phyloP scores from a whole-genome alignment of 2,113 vertebrate species.

The Spizaetus ornatus region DNA sequence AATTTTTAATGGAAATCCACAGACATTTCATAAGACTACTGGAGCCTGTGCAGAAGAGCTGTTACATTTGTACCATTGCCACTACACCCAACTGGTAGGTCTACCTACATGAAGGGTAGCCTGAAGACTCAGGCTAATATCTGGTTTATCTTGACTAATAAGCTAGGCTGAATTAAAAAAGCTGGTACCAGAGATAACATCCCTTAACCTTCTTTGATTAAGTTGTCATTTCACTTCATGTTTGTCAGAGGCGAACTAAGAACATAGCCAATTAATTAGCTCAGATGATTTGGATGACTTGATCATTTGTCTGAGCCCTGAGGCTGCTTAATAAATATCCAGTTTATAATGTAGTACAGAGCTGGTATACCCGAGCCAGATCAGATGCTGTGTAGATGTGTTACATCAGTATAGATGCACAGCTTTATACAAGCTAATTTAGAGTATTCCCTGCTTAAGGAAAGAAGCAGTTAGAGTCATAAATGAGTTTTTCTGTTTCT shows the following conservation, averaged over 20 bases:
- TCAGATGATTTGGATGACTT: neutral
- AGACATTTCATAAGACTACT: neutral
- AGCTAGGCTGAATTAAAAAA: neutral
- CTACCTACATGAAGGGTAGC: neutral
- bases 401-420: neutral
- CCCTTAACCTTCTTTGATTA: neutral
- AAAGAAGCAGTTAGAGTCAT: neutral
- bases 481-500: neutral
- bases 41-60: neutral
- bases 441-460: neutral
- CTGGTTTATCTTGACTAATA: neutral
- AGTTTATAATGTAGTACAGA: neutral
- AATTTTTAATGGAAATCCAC: neutral
- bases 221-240: neutral
- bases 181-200: neutral
- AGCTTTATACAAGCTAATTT: neutral
- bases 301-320: neutral
- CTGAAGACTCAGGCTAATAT: neutral
- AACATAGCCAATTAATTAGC: neutral
- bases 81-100: rapidly evolving
- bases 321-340: neutral
- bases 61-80: neutral
- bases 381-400: neutral
- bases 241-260: neutral
- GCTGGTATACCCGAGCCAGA: neutral